These are phyloP conservation scores for Hylomyscus alleni DNA, from an alignment of 2,797 vertebrate genomes.

Conservation along the genomic window DNA sequence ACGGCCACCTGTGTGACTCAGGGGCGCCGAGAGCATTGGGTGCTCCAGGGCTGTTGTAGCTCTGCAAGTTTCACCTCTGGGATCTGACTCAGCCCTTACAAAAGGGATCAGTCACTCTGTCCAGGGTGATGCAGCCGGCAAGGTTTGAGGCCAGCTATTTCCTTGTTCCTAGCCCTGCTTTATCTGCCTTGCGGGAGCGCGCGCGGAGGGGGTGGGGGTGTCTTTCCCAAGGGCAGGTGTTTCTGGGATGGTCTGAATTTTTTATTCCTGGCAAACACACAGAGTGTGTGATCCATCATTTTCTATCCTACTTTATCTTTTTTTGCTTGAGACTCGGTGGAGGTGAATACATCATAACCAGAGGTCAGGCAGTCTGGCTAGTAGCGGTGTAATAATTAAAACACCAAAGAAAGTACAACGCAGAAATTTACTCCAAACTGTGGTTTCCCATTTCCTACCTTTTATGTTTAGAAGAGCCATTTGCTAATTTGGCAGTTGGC, in stretches of 20 bases:
- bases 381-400: constrained; percentile 33
- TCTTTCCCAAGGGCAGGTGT: constrained; percentile 72
- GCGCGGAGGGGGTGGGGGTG: neutral
- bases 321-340: constrained; percentile 7
- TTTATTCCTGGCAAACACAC: constrained; percentile 61
- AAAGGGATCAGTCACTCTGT: constrained; percentile 49
- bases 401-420: constrained; percentile 4
- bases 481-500: constrained; percentile 72
- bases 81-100: constrained; percentile 74
- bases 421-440: constrained; percentile 55
- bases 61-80: constrained; percentile 63
- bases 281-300: constrained; percentile 63
- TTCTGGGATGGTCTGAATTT: constrained; percentile 60
- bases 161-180: constrained; percentile 32
- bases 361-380: constrained; percentile 2
- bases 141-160: constrained; percentile 31
- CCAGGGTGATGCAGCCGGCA: neutral
- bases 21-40: neutral
- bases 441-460: constrained; percentile 66
- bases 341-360: constrained; percentile 65
- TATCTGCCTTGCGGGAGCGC: neutral
- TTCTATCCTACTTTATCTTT: constrained; percentile 60
- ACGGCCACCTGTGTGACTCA: constrained; percentile 72
- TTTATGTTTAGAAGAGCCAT: constrained; percentile 68
- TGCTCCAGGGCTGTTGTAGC: neutral